Conservation (phyloP, 2,113 vertebrate genomes). For the Peromyscus maniculatus region DNA sequence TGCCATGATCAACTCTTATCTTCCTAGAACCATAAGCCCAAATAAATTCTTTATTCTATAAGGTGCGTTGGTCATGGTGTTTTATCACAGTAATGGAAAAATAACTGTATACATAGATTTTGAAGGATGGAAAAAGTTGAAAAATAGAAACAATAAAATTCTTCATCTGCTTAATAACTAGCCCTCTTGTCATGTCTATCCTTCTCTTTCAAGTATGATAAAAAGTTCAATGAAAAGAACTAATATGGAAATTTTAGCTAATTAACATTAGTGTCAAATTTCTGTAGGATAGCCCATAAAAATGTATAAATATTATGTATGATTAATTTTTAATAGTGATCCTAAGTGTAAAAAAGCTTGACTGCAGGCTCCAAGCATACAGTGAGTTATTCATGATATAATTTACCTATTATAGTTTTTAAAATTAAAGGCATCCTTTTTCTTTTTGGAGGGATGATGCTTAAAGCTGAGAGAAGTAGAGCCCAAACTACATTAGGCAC, state of each 20-base stretch:
- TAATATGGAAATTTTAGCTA: constrained; percentile 50
- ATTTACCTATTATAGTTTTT: constrained; percentile 15
- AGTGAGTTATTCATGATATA: background rate
- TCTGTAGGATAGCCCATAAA: background rate
- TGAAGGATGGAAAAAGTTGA: constrained; percentile 39
- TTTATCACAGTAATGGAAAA: background rate
- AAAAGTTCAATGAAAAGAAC: constrained; percentile 34
- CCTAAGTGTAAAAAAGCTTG: background rate
- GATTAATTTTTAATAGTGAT: constrained; percentile 35
- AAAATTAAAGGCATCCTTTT: constrained; percentile 47
- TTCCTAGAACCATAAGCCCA: background rate
- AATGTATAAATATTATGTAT: constrained; percentile 6
- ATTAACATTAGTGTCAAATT: constrained; percentile 23
- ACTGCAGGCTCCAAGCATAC: constrained; percentile 29
- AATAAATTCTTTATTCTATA: background rate
- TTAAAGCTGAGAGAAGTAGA: constrained; percentile 35
- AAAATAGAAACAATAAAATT: constrained; percentile 43
- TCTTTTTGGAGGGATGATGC: constrained; percentile 2
- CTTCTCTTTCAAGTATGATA: background rate
- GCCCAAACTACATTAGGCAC: constrained; percentile 32
- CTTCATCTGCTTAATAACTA: constrained; percentile 10
- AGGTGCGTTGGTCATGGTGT: background rate
- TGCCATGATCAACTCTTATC: background rate
- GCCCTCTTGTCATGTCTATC: background rate
- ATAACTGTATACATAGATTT: background rate